phyloP scores from a whole-genome alignment of 2,888 invertebrate genomes.

The Pristionchus arcanus region DNA sequence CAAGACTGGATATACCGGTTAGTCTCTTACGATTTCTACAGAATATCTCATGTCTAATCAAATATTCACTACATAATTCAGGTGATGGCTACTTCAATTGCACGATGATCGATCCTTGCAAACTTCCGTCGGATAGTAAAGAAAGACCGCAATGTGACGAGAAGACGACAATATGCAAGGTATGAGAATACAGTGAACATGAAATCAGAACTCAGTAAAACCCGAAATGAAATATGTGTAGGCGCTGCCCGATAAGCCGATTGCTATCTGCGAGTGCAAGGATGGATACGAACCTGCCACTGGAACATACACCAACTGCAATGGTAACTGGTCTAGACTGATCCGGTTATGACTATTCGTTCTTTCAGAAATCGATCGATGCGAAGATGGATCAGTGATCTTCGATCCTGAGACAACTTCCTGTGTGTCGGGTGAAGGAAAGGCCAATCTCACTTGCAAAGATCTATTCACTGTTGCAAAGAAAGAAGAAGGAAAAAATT shows the following conservation, averaged over 20 bases:
- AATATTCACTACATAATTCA: background rate
- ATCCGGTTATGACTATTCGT: too few relatives aligned
- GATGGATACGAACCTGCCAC: constrained; percentile 30
- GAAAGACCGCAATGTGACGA: constrained; percentile 18
- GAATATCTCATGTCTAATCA: too few relatives aligned
- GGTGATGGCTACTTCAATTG: constrained; percentile 50
- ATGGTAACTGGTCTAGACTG: background rate
- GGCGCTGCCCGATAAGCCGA: constrained; percentile 47
- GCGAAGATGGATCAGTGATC: background rate
- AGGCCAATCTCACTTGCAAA: background rate
- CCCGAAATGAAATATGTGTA: background rate
- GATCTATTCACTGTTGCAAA: background rate
- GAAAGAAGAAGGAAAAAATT: constrained; percentile 7
- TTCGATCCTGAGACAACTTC: background rate
- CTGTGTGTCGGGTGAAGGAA: constrained; percentile 8
- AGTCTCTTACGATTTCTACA: background rate
- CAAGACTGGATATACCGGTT: constrained; percentile 40
- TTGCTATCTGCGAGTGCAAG: constrained; percentile 11
- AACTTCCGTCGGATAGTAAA: background rate
- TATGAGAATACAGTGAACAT: background rate
- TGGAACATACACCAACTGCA: background rate
- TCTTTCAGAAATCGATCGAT: constrained; percentile 10
- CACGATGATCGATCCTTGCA: background rate
- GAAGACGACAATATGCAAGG: constrained; percentile 15
- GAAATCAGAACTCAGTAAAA: background rate